phyloP scores from a whole-genome alignment of 2,113 vertebrate genomes.

The Catagonus wagneri region DNA sequence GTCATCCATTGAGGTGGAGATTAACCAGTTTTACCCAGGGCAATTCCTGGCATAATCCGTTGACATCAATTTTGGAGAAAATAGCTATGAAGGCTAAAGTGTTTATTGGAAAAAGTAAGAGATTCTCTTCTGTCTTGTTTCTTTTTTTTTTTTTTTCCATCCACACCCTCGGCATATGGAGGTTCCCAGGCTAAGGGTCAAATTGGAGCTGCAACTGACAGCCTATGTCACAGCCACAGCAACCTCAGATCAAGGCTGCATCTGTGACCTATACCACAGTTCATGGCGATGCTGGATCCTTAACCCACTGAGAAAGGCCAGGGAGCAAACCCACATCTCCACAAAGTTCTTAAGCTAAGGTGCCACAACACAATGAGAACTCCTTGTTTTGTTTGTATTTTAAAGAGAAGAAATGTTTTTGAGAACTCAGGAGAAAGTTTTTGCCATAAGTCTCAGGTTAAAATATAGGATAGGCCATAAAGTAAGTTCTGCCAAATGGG shows the following conservation, averaged over 20 bases:
- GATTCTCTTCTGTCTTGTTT: neutral
- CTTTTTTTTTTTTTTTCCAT: too few relatives aligned
- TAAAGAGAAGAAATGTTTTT: neutral
- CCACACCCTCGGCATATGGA: too few relatives aligned
- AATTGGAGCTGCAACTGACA: too few relatives aligned
- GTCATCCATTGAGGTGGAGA: neutral
- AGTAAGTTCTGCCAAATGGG: neutral
- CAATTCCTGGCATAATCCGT: neutral
- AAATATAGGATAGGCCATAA: neutral
- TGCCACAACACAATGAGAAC: too few relatives aligned
- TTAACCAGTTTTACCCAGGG: neutral
- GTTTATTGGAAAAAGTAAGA: neutral
- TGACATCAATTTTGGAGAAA: neutral
- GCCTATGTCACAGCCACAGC: too few relatives aligned
- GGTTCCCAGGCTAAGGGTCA: too few relatives aligned
- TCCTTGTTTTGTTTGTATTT: neutral
- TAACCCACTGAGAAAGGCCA: too few relatives aligned
- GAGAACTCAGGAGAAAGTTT: neutral
- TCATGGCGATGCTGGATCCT: too few relatives aligned
- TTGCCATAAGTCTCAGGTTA: neutral
- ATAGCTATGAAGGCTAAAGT: neutral
- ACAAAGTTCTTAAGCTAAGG: too few relatives aligned
- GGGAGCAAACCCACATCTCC: too few relatives aligned
- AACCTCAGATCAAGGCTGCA: too few relatives aligned
- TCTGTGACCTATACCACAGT: too few relatives aligned